Conservation (phyloP, 1,140 invertebrate species). For the Aradophagus sp. region DNA sequence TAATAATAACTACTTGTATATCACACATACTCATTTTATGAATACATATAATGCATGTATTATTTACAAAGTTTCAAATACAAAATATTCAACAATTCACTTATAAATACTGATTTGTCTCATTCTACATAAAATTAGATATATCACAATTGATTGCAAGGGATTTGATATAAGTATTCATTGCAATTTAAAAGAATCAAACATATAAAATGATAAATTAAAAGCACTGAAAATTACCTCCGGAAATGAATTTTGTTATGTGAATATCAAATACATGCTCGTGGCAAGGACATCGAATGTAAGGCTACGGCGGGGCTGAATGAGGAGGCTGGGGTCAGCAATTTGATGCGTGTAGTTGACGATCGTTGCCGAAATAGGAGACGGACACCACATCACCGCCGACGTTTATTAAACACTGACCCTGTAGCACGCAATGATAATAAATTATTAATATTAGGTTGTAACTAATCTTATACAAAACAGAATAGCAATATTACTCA, state of each 20-base stretch:
- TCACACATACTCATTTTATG: no score
- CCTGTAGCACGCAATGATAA: conserved; percentile 76
- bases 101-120: no score
- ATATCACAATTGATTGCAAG: no score
- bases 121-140: no score
- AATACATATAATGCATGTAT: no score
- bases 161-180: background rate
- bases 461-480: conserved; percentile 2
- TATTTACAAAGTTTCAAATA: no score
- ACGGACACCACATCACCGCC: conserved; percentile 93
- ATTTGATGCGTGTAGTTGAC: conserved; percentile 62
- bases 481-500: no score
- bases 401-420: conserved; percentile 95
- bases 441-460: conserved; percentile 19
- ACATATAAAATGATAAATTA: background rate
- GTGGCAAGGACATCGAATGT: background rate
- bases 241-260: conserved; percentile 4
- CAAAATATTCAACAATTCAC: no score
- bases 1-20: no score
- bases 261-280: conserved; percentile 29
- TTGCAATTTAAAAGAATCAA: no score
- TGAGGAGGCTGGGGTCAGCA: conserved; percentile 72
- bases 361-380: conserved; percentile 74
- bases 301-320: conserved; percentile 69
- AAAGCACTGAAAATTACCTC: conserved; percentile 2